Conservation (phyloP, 2,888 invertebrate species). For the Cristatella mucedo region DNA sequence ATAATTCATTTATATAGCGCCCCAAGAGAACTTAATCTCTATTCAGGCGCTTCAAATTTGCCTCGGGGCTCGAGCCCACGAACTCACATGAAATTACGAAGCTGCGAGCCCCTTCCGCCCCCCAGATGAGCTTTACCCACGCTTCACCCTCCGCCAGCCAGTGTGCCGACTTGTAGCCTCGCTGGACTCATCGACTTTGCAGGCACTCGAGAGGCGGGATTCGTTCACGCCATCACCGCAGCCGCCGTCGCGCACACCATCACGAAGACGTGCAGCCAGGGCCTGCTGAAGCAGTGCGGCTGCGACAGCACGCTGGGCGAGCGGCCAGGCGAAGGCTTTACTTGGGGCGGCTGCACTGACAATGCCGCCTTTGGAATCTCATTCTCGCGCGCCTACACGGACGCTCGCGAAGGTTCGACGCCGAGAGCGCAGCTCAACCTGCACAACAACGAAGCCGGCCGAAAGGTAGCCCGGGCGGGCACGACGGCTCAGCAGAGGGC, state of each 20-base stretch:
- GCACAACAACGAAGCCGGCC: conserved; percentile 86
- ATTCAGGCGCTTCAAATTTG: too few species aligned
- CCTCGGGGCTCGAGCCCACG: too few species aligned
- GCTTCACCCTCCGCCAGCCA: too few species aligned
- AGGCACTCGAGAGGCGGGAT: conserved; percentile 85
- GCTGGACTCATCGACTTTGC: conserved; percentile 21
- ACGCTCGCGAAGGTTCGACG: conserved; percentile 60
- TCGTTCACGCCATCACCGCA: conserved; percentile 79
- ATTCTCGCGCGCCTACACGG: conserved; percentile 72
- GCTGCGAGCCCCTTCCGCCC: too few species aligned
- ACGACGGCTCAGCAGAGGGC: too few species aligned
- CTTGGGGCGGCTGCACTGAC: conserved; percentile 81
- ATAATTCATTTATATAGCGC: too few species aligned
- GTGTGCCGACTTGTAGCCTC: too few species aligned
- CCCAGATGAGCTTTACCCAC: too few species aligned
- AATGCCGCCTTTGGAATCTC: conserved; percentile 54
- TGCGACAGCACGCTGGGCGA: conserved; percentile 61
- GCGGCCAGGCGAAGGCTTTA: conserved; percentile 58
- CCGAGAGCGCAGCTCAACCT: conserved; percentile 75
- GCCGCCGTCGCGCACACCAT: conserved; percentile 86
- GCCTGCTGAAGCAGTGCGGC: conserved; percentile 70
- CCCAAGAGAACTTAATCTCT: too few species aligned
- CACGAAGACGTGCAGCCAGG: conserved; percentile 76
- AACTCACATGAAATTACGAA: too few species aligned
- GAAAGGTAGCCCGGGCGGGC: too few species aligned